Evolutionary conservation across 1,140 invertebrate species (phyloP), one percentile per base, ranked within the genome.

Genomic region (Mylabris phalerata): DNA sequence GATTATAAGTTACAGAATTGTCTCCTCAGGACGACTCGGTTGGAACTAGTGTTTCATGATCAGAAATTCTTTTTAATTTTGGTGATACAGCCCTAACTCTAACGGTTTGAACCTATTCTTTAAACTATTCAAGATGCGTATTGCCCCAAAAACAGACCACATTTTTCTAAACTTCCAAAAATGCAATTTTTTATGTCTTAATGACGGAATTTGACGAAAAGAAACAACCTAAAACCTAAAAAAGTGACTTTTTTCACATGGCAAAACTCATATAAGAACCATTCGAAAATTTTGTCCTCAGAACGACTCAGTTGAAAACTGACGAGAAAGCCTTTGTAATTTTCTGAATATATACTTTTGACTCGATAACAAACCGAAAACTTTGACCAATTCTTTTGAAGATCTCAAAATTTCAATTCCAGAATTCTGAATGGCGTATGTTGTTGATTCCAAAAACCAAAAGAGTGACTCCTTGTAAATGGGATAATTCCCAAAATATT

Each of bases 141-240:
- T 95, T 13, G 13, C 0, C 13, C 92, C 49, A 83, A 83, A 74
- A 86, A 94, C 69, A 92, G 83, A 74, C 94, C 94, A 73, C 78
- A 93, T n/a, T 76, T 67, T 27, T 84, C 80, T 59, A 80, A 64
- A 0, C 90, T 90, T 1, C 13, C 0, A 13, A 13, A 13, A 13
- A 13, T 13, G 13, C 13, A 13, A 13, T 13, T 13, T 13, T 13
- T 75, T 78, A 95, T 95, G 71, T 95, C 92, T 66, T 84, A 89
- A 57, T 78, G 77, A 1, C 19, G 19, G 19, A 19, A 19, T 19
- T 19, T 19, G 19, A 19, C 19, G 1, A 19, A 19, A 19, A 19
- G 1, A 19, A 19, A 19, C 19, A 19, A 19, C 82, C 26, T 87
- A 86, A 71, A 96, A 90, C 71, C 83, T 87, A 64, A 86, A 81